Evolutionary conservation across 2,797 vertebrate genomes (phyloP).

Genomic region (Cyprinella venusta): DNA sequence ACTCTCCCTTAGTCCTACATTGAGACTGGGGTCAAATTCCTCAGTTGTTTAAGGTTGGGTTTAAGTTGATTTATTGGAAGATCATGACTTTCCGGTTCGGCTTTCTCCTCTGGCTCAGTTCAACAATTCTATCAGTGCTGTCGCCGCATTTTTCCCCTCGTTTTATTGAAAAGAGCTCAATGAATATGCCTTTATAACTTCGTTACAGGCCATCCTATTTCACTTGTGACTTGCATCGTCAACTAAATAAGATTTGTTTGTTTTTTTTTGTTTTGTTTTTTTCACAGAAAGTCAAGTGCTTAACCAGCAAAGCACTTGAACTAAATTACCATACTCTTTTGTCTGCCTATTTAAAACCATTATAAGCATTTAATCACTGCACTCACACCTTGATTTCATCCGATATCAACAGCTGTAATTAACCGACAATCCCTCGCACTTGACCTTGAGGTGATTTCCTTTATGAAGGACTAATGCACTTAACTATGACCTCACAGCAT

Average conservation of each 20-base stretch:
- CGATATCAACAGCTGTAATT: constrained; percentile 11
- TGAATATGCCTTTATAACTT: neutral
- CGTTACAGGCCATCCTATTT: neutral
- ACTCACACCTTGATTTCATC: constrained; percentile 1
- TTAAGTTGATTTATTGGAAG: constrained; percentile 41
- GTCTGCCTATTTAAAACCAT: constrained; percentile 21
- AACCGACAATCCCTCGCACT: neutral
- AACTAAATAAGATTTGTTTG: neutral
- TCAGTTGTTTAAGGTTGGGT: constrained; percentile 15
- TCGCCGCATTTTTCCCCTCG: neutral
- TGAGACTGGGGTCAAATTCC: constrained; percentile 34
- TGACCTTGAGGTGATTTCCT: constrained; percentile 11
- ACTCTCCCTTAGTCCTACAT: constrained; percentile 50
- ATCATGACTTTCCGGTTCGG: constrained; percentile 20
- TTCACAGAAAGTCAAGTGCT: neutral
- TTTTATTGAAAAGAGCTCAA: constrained; percentile 27
- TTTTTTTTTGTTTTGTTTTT: too few relatives aligned
- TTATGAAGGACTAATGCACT: neutral
- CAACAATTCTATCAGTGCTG: constrained; percentile 4
- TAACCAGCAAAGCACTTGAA: constrained; percentile 1
- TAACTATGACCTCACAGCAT: neutral
- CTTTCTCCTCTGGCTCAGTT: constrained; percentile 37
- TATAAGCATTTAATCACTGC: neutral
- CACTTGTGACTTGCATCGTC: neutral
- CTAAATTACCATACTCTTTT: constrained; percentile 5